phyloP scores from a whole-genome alignment of 2,888 invertebrate genomes.

The Agrilus cyanescens region DNA sequence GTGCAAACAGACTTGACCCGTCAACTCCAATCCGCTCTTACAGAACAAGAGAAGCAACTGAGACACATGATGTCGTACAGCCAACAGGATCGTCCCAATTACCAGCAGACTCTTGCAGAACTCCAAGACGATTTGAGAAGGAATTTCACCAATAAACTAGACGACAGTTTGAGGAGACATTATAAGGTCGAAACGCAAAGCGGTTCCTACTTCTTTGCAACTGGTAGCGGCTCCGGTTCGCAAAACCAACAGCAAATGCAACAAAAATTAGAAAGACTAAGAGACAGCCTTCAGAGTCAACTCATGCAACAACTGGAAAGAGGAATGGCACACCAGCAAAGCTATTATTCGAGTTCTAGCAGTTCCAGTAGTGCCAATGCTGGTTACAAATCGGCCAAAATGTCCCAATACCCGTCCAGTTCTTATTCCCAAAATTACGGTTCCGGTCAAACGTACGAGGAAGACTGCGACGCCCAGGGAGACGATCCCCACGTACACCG shows the following conservation, averaged over 20 bases:
- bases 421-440: neutral
- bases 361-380: slow-evolving; percentile 21
- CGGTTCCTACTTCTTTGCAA: slow-evolving; percentile 18
- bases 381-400: slow-evolving; percentile 18
- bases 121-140: slow-evolving; percentile 28
- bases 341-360: slow-evolving; percentile 18
- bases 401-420: slow-evolving; percentile 11
- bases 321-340: slow-evolving; percentile 23
- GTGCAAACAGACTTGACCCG: slow-evolving; percentile 24
- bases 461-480: too few relatives aligned
- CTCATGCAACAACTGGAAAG: slow-evolving; percentile 28
- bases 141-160: slow-evolving; percentile 28
- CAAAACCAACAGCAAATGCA: slow-evolving; percentile 17
- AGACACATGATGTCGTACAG: slow-evolving; percentile 14
- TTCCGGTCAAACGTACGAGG: too few relatives aligned
- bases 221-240: slow-evolving; percentile 16
- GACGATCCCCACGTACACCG: too few relatives aligned
- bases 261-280: slow-evolving; percentile 24
- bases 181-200: slow-evolving; percentile 17
- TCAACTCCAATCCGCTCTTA: slow-evolving; percentile 25
- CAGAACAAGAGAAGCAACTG: slow-evolving; percentile 13
- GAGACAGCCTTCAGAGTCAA: slow-evolving; percentile 26
- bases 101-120: slow-evolving; percentile 22
- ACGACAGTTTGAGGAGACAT: slow-evolving; percentile 19
- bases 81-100: slow-evolving; percentile 11